These are phyloP conservation scores for Ceuthmochares aereus DNA, from an alignment of 2,113 vertebrate genomes.

Conservation along the genomic window DNA sequence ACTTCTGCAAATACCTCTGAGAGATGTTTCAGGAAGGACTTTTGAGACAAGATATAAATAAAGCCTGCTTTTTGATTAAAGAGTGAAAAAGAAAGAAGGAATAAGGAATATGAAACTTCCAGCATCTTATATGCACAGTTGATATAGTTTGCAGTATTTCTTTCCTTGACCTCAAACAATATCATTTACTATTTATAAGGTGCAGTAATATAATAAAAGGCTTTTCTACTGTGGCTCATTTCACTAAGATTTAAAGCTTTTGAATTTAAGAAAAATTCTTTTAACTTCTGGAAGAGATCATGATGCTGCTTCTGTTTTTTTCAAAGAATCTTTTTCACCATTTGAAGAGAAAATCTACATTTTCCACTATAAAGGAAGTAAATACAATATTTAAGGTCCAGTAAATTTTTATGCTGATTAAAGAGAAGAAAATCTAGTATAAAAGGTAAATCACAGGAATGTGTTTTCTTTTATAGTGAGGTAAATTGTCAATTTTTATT, in stretches of 20 bases:
- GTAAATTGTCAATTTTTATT: not conserved
- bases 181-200: slow-evolving; percentile 59
- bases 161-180: slow-evolving; percentile 19
- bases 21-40: not conserved
- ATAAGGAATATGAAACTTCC: not conserved
- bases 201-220: slow-evolving; percentile 7
- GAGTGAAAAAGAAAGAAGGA: slow-evolving; percentile 6
- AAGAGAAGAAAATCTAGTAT: not conserved
- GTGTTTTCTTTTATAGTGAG: not conserved
- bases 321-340: no score
- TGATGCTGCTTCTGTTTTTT: not conserved
- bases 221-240: slow-evolving; percentile 49
- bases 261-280: not conserved
- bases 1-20: slow-evolving; percentile 4
- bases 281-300: slow-evolving; percentile 1
- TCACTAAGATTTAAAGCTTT: slow-evolving; percentile 47
- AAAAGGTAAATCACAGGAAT: not conserved
- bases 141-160: slow-evolving; percentile 46
- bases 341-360: not conserved
- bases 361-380: not conserved
- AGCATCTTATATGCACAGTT: not conserved
- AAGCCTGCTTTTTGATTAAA: not conserved
- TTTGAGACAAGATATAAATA: slow-evolving; percentile 25
- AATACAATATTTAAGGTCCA: not conserved
- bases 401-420: not conserved